phyloP scores from a whole-genome alignment of 2,113 vertebrate species.

The Microcebus murinus region DNA sequence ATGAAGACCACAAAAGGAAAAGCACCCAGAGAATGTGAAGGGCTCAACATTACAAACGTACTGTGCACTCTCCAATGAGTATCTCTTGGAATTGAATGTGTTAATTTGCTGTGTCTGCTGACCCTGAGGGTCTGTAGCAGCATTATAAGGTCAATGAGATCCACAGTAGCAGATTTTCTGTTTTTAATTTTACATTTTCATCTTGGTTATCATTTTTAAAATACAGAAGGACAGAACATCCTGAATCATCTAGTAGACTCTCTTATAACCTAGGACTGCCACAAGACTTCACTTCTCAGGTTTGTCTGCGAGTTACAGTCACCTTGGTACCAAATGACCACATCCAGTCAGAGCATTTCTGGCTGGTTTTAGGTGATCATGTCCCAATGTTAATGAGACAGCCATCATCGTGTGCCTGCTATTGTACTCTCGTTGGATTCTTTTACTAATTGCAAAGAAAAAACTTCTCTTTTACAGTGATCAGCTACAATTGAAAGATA shows the following conservation, averaged over 20 bases:
- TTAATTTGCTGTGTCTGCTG: neutral
- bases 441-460: conserved; percentile 75
- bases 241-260: neutral
- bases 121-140: neutral
- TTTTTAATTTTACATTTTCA: conserved; percentile 4
- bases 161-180: neutral
- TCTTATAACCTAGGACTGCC: neutral
- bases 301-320: neutral
- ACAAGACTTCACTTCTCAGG: neutral
- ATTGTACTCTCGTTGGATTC: conserved; percentile 69
- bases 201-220: neutral
- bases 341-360: neutral
- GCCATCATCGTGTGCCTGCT: conserved; percentile 10
- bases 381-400: conserved; percentile 56
- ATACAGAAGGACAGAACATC: neutral
- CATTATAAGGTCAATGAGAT: neutral
- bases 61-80: neutral
- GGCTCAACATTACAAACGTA: neutral
- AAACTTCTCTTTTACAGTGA: conserved; percentile 68
- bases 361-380: neutral
- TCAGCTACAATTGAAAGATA: conserved; percentile 72
- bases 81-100: neutral
- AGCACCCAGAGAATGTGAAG: neutral
- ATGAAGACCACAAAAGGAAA: neutral
- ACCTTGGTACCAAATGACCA: neutral